A percentile compares a stretch with the other conserved stretches of the same genome.
Evolutionary conservation across 2,113 vertebrate genomes (phyloP).

Genomic region (Eulacestoma nigropectus): DNA sequence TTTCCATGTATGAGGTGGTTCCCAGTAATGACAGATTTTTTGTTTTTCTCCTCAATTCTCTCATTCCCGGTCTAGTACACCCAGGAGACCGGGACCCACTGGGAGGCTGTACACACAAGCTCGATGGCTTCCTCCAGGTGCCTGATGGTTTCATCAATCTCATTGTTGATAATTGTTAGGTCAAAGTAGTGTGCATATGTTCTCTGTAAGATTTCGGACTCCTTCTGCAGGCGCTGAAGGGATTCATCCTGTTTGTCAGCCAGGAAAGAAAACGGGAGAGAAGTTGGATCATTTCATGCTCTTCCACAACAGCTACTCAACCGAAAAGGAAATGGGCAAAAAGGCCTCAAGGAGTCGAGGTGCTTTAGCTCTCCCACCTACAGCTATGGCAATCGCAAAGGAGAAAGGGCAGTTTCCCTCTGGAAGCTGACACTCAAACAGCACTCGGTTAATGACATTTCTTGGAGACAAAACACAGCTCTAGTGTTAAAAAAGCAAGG

Average conservation of each 20-base stretch:
- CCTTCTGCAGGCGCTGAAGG: slow-evolving; percentile 96
- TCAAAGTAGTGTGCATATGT: slow-evolving; percentile 98
- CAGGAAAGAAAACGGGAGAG: slow-evolving; percentile 18
- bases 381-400: neutral
- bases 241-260: slow-evolving; percentile 84
- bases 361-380: neutral
- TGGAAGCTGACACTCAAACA: neutral
- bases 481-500: neutral
- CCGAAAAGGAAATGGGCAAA: neutral
- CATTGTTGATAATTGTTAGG: slow-evolving; percentile 99
- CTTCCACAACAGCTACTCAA: neutral
- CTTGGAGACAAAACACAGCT: neutral
- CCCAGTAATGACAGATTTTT: slow-evolving; percentile 69
- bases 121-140: slow-evolving; percentile 97
- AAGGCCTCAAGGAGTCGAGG: neutral
- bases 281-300: neutral
- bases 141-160: slow-evolving; percentile 98
- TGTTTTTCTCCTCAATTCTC: slow-evolving; percentile 27
- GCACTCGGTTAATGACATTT: neutral
- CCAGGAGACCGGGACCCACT: slow-evolving; percentile 99
- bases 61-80: slow-evolving; percentile 83
- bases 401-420: neutral
- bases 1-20: slow-evolving; percentile 76
- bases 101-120: slow-evolving; percentile 91
- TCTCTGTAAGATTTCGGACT: slow-evolving; percentile 97